phyloP scores from a whole-genome alignment of 2,113 vertebrate genomes.

The Amphiprion percula region DNA sequence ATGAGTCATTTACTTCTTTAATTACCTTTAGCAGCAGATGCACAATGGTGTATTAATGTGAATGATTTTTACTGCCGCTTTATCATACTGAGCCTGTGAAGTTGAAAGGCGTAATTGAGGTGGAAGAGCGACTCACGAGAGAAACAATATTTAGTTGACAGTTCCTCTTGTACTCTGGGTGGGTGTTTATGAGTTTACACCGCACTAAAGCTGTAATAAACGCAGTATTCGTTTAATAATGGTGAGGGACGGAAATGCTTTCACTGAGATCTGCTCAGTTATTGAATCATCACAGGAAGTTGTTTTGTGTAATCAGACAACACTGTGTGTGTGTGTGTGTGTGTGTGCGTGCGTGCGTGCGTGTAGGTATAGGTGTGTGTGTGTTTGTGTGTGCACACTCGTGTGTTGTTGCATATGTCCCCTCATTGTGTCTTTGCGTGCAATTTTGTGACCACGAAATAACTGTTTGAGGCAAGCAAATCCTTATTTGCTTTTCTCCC shows the following conservation, averaged over 20 bases:
- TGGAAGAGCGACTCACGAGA: slow-evolving; percentile 96
- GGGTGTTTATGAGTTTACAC: slow-evolving; percentile 99
- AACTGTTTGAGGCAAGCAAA: slow-evolving; percentile 52
- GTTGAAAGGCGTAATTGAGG: slow-evolving; percentile 99
- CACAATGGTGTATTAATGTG: slow-evolving; percentile 99
- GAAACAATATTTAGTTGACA: slow-evolving; percentile 99
- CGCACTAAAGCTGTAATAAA: slow-evolving; percentile 97
- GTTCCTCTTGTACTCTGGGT: slow-evolving; percentile 95
- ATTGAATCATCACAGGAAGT: slow-evolving; percentile 87
- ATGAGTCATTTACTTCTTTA: slow-evolving; percentile 99
- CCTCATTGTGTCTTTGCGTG: slow-evolving; percentile 21
- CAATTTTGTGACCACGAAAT: slow-evolving; percentile 19
- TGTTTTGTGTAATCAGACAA: slow-evolving; percentile 64
- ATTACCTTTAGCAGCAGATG: slow-evolving; percentile 99
- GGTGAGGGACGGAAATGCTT: slow-evolving; percentile 87
- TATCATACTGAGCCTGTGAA: slow-evolving; percentile 96
- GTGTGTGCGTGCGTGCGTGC: not conserved
- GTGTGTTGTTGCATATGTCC: slow-evolving; percentile 30
- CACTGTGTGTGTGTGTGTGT: not conserved
- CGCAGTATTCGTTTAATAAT: slow-evolving; percentile 95
- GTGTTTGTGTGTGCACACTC: not conserved
- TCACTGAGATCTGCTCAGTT: slow-evolving; percentile 88
- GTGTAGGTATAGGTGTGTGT: not conserved
- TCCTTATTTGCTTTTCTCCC: slow-evolving; percentile 46
- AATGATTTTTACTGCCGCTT: slow-evolving; percentile 99